Evolutionary conservation across 2,888 invertebrate species (phyloP), one percentile per base, ranked within the genome.

Genomic region (Notodonta ziczac): DNA sequence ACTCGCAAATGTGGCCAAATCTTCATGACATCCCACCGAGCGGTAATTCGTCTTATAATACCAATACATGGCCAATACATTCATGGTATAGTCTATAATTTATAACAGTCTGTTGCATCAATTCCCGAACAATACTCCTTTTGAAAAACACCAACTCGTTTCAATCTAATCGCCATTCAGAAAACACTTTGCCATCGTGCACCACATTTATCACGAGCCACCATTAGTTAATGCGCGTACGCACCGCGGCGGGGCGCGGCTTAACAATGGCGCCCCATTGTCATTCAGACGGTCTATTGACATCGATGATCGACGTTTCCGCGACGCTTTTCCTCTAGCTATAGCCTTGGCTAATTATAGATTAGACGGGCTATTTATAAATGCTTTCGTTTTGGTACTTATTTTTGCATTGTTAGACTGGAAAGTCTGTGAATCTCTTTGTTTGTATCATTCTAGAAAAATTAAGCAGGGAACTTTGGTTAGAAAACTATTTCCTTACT

Each of bases 341-440:
- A 24, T 61, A 75, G 60, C 75, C 77, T 76, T 77, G 48, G 58
- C 65, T 76, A 74, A 70, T 69, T 71, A 74, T 77, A 74, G 67
- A 60, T 32, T 14, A 9, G 16, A 39, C 44, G 48, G 39, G 7
- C 58, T 72, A 70, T 74, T 66, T 63, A 56, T 63, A 59, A 4
- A 13, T 13, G 13, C 46, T 5, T 46, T 46, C 46, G 13, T 46
- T 46, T 9, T 10, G 12, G n/a, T 46, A 42, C 42, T 9, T 42
- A 12, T 9, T 9, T 9, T 42, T 42, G 42, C 42, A 12, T 42
- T 42, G 12, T 42, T 10, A 7, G 4, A 12, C 10, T 42, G 4
- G 42, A 42, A 42, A 6, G 46, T 46, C 46, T 46, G n/a, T 46
- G n/a, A 46, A 46, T 13, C 5, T 13, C 5, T 46, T 46, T n/a